Conservation (phyloP, 2,113 vertebrate species). For the Benitochromis conjunctus region DNA sequence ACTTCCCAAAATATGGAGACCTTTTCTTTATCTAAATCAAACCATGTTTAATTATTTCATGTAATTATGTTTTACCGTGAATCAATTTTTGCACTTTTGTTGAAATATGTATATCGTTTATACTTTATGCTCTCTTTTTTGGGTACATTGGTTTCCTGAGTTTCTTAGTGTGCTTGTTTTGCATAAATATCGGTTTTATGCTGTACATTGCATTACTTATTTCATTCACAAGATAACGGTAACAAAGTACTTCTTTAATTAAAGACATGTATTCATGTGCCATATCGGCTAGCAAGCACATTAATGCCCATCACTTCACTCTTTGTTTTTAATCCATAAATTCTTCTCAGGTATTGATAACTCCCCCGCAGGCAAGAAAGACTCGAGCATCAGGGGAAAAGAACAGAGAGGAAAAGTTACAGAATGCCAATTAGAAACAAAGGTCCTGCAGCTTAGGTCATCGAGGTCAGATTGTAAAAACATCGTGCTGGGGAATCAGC, state of each 20-base stretch:
- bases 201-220: neutral
- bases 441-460: neutral
- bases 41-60: neutral
- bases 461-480: neutral
- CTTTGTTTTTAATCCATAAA: neutral
- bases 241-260: neutral
- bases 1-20: neutral
- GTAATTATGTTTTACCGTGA: neutral
- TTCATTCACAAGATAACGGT: neutral
- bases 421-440: constrained; percentile 15
- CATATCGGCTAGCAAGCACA: neutral
- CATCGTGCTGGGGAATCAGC: neutral
- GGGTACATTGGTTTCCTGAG: neutral
- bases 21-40: neutral
- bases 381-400: neutral
- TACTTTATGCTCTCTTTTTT: neutral
- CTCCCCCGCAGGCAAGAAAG: neutral
- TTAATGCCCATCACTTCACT: neutral
- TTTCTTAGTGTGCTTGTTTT: neutral
- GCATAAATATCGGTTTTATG: neutral
- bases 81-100: neutral
- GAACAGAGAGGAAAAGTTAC: neutral
- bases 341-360: neutral
- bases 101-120: neutral
- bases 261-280: neutral